A percentile compares a stretch with the other conserved stretches of the same genome.
Conservation (phyloP, 1,140 invertebrate species). For the Venustaconcha ellipsiformis region DNA sequence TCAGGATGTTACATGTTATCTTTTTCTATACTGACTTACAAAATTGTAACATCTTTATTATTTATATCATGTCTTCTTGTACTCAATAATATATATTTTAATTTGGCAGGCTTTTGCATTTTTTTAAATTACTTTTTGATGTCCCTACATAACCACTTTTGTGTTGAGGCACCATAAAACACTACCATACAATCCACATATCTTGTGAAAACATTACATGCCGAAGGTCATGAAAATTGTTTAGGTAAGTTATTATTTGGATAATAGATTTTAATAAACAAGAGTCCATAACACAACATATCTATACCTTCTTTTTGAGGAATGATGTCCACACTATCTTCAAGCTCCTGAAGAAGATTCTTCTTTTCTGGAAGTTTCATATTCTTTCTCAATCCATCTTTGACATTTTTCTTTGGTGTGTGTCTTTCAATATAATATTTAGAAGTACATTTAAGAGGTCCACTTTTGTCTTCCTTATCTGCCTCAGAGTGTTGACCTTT, state of each 20-base stretch:
- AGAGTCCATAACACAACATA: background rate
- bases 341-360: conserved; percentile 30
- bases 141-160: too few relatives aligned
- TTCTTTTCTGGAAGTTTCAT: conserved; percentile 22
- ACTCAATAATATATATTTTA: too few relatives aligned
- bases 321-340: conserved; percentile 38
- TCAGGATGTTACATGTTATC: too few relatives aligned
- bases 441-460: conserved; percentile 18
- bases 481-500: too few relatives aligned
- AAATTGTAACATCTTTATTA: too few relatives aligned
- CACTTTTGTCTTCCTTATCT: background rate
- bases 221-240: background rate
- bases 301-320: conserved; percentile 29
- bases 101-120: too few relatives aligned
- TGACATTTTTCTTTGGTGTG: conserved; percentile 34
- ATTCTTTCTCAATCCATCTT: conserved; percentile 1
- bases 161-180: too few relatives aligned
- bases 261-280: background rate
- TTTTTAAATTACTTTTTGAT: too few relatives aligned
- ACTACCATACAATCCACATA: too few relatives aligned
- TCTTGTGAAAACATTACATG: too few relatives aligned
- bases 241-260: background rate
- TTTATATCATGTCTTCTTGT: too few relatives aligned
- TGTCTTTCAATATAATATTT: conserved; percentile 40
- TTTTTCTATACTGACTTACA: too few relatives aligned